Conservation (phyloP, 2,888 invertebrate genomes). For the Andricus curvator region DNA sequence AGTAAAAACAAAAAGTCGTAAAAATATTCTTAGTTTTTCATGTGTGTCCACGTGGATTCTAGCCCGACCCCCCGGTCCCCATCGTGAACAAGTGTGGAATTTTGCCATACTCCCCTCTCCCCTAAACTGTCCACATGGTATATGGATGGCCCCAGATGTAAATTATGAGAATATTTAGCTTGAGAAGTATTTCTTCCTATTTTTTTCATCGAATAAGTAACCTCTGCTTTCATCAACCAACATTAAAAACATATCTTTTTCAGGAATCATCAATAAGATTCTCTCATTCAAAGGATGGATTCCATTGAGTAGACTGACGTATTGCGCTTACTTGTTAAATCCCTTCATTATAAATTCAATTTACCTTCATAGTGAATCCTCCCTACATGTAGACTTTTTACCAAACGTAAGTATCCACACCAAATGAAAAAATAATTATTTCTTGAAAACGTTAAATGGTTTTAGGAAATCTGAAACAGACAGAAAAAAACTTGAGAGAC, state of each 20-base stretch:
- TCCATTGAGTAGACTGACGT: constrained; percentile 80
- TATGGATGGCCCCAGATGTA: no score
- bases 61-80: no score
- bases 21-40: no score
- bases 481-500: no score
- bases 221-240: constrained; percentile 13
- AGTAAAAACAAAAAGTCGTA: no score
- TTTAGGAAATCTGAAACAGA: no score
- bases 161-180: constrained; percentile 27
- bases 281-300: constrained; percentile 72
- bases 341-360: constrained; percentile 80
- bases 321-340: constrained; percentile 82
- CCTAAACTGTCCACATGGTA: no score
- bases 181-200: not conserved
- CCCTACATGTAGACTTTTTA: constrained; percentile 70
- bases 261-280: constrained; percentile 77
- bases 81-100: no score
- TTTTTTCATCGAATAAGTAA: no score
- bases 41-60: no score
- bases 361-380: constrained; percentile 71
- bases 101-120: no score
- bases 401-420: constrained; percentile 70
- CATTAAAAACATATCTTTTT: constrained; percentile 52
- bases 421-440: not conserved
- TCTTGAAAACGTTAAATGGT: not conserved